Percentiles rank a stretch among this genome's conserved stretches.
Evolutionary conservation across 2,113 vertebrate genomes (phyloP).

Genomic region (Lycaon pictus): DNA sequence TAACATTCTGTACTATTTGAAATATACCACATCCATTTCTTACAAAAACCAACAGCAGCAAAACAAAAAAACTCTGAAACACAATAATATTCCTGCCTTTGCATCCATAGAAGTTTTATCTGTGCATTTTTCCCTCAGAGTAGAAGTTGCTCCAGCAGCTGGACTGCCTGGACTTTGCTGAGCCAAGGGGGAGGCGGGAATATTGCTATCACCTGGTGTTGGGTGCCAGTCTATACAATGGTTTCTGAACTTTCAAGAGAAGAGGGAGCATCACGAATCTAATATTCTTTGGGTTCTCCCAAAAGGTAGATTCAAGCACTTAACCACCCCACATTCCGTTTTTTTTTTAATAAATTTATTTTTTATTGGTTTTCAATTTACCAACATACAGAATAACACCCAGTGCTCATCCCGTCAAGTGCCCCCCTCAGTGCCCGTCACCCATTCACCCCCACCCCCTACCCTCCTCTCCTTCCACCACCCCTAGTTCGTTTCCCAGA

Average conservation of each 20-base stretch:
- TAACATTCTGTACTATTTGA: background rate
- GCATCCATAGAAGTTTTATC: background rate
- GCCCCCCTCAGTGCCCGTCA: too few relatives aligned
- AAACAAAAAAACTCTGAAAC: background rate
- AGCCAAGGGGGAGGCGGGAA: background rate
- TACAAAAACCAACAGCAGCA: background rate
- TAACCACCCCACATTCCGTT: background rate
- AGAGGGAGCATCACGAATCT: background rate
- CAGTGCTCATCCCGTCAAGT: too few relatives aligned
- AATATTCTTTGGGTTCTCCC: background rate
- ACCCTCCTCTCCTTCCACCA: too few relatives aligned
- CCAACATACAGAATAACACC: too few relatives aligned
- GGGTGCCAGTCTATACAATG: background rate
- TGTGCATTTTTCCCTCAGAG: background rate
- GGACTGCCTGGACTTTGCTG: background rate
- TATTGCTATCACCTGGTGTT: fast-evolving
- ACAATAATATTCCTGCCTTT: background rate
- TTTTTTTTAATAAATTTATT: too few relatives aligned
- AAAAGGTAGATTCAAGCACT: background rate
- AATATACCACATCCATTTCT: background rate
- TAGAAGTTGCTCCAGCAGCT: background rate
- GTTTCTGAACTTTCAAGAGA: background rate
- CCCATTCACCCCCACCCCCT: too few relatives aligned
- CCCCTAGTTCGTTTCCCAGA: too few relatives aligned
- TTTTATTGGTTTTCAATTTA: too few relatives aligned